Percentiles rank a stretch among this genome's conserved stretches.
Evolutionary conservation across 2,888 invertebrate genomes (phyloP).

Genomic region (Sphaerolaimus hirsutus): DNA sequence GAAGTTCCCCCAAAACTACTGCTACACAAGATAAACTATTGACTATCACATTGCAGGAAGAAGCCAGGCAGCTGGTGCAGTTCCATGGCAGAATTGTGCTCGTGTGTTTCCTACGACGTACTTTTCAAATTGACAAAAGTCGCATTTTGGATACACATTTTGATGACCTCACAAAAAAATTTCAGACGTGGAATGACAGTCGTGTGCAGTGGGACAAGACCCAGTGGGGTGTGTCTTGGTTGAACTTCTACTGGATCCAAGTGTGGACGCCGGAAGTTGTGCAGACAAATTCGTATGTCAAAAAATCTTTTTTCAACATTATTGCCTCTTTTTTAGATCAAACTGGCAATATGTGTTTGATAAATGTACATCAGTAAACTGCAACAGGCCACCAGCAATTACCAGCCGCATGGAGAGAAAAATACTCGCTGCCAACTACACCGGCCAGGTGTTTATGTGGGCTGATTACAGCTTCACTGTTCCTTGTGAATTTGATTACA

Average conservation of each 20-base stretch:
- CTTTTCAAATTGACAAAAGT: too few species aligned
- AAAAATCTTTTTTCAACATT: too few species aligned
- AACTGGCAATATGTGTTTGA: slow-evolving; percentile 3
- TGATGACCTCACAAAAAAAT: background rate
- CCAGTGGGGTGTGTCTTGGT: slow-evolving; percentile 23
- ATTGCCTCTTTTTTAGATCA: slow-evolving; percentile 4
- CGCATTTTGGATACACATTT: too few species aligned
- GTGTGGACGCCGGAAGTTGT: slow-evolving; percentile 21
- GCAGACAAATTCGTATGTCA: slow-evolving; percentile 19
- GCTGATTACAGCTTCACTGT: slow-evolving; percentile 21
- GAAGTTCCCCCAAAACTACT: too few species aligned
- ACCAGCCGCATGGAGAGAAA: slow-evolving; percentile 19
- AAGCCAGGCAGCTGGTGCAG: too few species aligned
- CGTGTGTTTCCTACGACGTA: too few species aligned
- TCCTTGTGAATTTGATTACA: slow-evolving; percentile 21
- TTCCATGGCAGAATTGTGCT: too few species aligned
- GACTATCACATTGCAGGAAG: too few species aligned
- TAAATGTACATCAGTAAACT: too few species aligned
- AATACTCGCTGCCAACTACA: slow-evolving; percentile 25
- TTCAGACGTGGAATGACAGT: slow-evolving; percentile 22
- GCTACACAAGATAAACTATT: too few species aligned
- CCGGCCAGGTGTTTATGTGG: slow-evolving; percentile 15
- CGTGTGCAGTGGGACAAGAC: slow-evolving; percentile 22
- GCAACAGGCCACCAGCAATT: slow-evolving; percentile 13
- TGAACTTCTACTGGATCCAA: slow-evolving; percentile 26